phyloP scores from a whole-genome alignment of 2,113 vertebrate genomes.

The Porphyrio hochstetteri region DNA sequence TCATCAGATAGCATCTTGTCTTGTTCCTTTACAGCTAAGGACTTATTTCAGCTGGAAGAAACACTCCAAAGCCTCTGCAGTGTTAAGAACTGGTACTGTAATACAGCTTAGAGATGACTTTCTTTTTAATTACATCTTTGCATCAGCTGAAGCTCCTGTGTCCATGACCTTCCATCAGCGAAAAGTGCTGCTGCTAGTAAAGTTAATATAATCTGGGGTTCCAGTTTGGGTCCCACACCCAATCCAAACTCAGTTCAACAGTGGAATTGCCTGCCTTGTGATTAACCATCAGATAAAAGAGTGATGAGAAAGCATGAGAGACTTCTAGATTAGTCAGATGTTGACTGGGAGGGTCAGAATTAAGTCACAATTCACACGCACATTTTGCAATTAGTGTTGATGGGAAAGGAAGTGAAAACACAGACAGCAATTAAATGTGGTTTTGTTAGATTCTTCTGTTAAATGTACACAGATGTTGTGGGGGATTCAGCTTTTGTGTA shows the following conservation, averaged over 20 bases:
- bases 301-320: background rate
- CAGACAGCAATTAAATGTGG: constrained; percentile 28
- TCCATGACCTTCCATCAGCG: background rate
- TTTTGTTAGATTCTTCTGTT: constrained; percentile 42
- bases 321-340: constrained; percentile 9
- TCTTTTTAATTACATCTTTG: background rate
- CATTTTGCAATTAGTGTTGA: constrained; percentile 47
- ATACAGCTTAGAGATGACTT: background rate
- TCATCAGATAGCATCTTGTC: background rate
- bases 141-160: background rate
- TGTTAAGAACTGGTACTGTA: background rate
- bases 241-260: background rate
- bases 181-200: background rate
- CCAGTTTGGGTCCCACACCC: background rate
- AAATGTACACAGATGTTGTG: constrained; percentile 36
- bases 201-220: background rate
- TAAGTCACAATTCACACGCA: constrained; percentile 17
- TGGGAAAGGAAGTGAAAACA: constrained; percentile 60
- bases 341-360: constrained; percentile 34
- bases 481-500: background rate
- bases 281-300: constrained; percentile 7
- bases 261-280: background rate
- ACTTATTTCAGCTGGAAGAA: background rate
- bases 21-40: background rate
- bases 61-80: background rate